Evolutionary conservation across 2,113 vertebrate genomes (phyloP).

Genomic region (Mastomys coucha): DNA sequence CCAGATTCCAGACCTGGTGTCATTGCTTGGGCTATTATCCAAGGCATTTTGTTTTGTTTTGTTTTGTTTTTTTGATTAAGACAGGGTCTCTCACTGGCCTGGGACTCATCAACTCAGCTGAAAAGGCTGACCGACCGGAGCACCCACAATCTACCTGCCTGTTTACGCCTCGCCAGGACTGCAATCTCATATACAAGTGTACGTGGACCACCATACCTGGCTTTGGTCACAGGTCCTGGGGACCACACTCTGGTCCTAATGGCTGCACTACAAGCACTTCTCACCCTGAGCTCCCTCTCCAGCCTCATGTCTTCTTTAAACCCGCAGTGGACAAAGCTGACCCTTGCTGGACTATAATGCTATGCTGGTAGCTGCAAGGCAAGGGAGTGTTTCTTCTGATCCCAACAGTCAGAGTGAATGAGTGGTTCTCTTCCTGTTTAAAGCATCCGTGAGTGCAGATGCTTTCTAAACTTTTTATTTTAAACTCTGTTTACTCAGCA

Average conservation of each 20-base stretch:
- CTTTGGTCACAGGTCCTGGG: background rate
- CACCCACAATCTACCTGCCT: too few relatives aligned
- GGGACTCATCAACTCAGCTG: background rate
- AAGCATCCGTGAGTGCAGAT: background rate
- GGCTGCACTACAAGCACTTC: background rate
- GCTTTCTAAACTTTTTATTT: background rate
- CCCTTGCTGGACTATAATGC: background rate
- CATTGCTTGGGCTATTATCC: background rate
- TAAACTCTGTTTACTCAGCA: background rate
- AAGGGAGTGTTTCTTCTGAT: background rate
- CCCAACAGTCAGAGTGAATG: background rate
- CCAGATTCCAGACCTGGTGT: background rate
- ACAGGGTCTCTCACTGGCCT: background rate
- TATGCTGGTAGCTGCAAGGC: background rate
- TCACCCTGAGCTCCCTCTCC: background rate
- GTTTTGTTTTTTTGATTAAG: background rate
- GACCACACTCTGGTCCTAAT: background rate
- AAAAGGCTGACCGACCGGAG: too few relatives aligned
- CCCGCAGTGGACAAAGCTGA: background rate
- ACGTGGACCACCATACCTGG: background rate
- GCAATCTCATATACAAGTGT: background rate
- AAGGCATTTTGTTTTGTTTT: background rate
- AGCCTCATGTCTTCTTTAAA: background rate
- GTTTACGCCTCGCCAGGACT: background rate
- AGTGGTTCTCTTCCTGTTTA: background rate